Base-by-base conservation (phyloP, 2,888 invertebrate species). In the Cryptus viduatorius region DNA sequence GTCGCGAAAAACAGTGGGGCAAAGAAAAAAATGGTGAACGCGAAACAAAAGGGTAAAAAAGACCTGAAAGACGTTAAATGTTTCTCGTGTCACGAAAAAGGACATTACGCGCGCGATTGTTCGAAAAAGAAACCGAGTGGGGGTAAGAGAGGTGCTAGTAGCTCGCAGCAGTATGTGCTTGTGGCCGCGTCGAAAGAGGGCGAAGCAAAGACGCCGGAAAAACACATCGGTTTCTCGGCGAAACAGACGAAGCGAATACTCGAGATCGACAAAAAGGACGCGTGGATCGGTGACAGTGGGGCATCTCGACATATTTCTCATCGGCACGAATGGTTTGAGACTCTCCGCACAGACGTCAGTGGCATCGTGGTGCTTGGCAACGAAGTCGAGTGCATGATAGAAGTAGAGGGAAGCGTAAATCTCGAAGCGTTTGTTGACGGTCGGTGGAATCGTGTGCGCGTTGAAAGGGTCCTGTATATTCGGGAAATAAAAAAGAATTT, bases 251-350 rank as follows among this genome's bases (percentile, higher is more conserved):
- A 24, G 24, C 81, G 50, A 0, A n/a, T 84, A 37, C 75, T 86
- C 46, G 80, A 72, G 37, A 81, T 76, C 79, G 80, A 83, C 79
- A 75, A 83, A 19, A 76, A 69, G 69, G 85, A 83, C 0, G 72
- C 61, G 46, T 87, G 84, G 86, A 69, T 87, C 44, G 79, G 76
- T 61, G 86, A 87, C 75, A 87, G 86, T 46, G 84, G 84, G 19
- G 85, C 86, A 37, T 86, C 72, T 71, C 77, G 86, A 0, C 86
- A 87, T 44, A 64, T 87, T 24, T 56, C 83, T 14, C 77, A 84
- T 68, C 73, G 83, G 16, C 82, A 76, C n/a, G 86, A 87, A 50
- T 87, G 87, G 87, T 87, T 87, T 64, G 68, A 86, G 50, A 78
- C 67, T 79, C 42, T 86, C 10, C 78, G 71, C 56, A 76, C 68